Conservation (phyloP, 2,888 invertebrate genomes). For the Aporophyla nigra region DNA sequence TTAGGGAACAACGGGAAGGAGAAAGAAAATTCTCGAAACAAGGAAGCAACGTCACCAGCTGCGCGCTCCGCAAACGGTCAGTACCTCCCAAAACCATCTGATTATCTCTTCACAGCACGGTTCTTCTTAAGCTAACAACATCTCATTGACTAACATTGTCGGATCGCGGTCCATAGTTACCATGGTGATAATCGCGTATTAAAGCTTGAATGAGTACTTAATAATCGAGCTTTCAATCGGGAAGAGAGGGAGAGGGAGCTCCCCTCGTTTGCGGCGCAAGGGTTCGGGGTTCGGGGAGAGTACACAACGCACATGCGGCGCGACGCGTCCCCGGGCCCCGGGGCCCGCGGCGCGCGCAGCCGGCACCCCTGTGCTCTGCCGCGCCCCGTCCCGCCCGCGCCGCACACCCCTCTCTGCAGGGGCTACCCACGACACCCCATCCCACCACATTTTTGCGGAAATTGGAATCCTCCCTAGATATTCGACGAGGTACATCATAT, state of each 20-base stretch:
- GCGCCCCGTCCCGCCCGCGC: constrained; percentile 53
- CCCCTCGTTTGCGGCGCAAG: constrained; percentile 66
- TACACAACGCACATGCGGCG: constrained; percentile 75
- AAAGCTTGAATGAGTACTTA: constrained; percentile 85
- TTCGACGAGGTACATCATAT: constrained; percentile 68
- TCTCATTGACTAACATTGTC: constrained; percentile 54
- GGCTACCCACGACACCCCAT: constrained; percentile 80
- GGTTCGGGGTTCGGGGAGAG: constrained; percentile 68
- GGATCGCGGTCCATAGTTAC: constrained; percentile 68
- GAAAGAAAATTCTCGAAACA: constrained; percentile 92
- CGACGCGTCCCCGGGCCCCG: constrained; percentile 77
- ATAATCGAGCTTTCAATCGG: constrained; percentile 81
- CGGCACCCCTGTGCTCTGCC: constrained; percentile 69
- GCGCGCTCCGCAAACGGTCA: constrained; percentile 92
- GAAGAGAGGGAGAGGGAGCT: constrained; percentile 71
- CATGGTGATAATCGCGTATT: constrained; percentile 79
- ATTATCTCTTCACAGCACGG: not conserved
- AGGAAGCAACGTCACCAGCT: constrained; percentile 93
- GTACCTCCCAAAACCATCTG: constrained; percentile 66
- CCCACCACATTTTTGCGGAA: constrained; percentile 86
- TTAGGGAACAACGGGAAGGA: constrained; percentile 94
- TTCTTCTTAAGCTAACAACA: constrained; percentile 47
- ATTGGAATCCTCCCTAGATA: constrained; percentile 83
- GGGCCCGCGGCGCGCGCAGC: constrained; percentile 74
- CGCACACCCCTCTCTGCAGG: constrained; percentile 82